phyloP scores from a whole-genome alignment of 2,113 vertebrate genomes.

The Morone chrysops region DNA sequence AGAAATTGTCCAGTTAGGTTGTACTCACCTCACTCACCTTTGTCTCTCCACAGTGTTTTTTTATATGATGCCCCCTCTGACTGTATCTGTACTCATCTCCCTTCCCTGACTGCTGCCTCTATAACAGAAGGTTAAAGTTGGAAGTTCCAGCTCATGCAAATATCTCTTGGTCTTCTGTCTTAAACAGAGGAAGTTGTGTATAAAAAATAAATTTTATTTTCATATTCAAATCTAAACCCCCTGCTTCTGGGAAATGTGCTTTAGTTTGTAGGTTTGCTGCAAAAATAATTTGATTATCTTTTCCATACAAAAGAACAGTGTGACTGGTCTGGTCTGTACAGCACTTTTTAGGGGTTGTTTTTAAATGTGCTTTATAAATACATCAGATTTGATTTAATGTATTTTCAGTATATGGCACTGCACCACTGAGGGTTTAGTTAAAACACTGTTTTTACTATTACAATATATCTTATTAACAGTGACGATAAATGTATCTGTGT shows the following conservation, averaged over 20 bases:
- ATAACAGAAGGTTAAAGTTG: background rate
- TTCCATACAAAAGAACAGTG: too few relatives aligned
- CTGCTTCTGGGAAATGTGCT: background rate
- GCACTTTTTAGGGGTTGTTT: too few relatives aligned
- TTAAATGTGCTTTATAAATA: too few relatives aligned
- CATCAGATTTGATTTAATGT: background rate
- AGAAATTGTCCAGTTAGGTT: background rate
- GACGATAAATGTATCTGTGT: background rate
- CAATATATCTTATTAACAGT: background rate
- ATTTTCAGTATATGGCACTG: background rate
- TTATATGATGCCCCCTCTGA: constrained; percentile 1
- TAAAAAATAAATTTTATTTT: background rate
- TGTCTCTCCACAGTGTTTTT: background rate
- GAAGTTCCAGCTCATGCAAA: background rate
- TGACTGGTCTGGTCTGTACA: too few relatives aligned
- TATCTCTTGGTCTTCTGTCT: background rate
- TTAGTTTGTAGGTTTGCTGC: too few relatives aligned
- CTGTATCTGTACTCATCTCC: background rate
- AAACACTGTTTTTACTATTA: background rate
- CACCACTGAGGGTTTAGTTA: background rate
- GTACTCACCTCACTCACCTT: constrained; percentile 3
- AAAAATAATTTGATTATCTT: too few relatives aligned
- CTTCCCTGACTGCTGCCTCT: background rate
- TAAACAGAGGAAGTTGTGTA: background rate
- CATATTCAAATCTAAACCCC: background rate